These are phyloP conservation scores for Pseudoips prasinana DNA, from an alignment of 2,888 invertebrate species.

Conservation along the genomic window DNA sequence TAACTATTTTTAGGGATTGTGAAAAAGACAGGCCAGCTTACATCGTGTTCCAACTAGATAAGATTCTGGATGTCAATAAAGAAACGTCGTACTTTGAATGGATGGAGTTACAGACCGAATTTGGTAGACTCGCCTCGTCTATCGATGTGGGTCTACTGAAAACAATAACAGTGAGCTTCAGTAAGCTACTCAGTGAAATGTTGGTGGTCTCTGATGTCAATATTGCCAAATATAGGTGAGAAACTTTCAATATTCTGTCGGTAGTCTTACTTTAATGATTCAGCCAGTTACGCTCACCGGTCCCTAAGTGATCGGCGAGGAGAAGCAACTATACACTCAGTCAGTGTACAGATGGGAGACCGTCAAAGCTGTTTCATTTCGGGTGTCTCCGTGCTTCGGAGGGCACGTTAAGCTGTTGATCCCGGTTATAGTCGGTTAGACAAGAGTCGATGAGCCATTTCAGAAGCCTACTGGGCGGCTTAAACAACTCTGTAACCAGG, in stretches of 20 bases:
- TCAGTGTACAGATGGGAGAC: too few relatives aligned
- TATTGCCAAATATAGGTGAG: constrained; percentile 81
- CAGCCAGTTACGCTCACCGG: too few relatives aligned
- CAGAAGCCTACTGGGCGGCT: too few relatives aligned
- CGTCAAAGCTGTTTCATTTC: too few relatives aligned
- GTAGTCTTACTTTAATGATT: too few relatives aligned
- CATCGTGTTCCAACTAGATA: constrained; percentile 86
- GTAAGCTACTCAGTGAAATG: constrained; percentile 81
- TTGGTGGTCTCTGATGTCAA: constrained; percentile 81
- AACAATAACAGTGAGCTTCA: constrained; percentile 82
- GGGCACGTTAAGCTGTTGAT: too few relatives aligned
- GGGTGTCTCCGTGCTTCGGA: too few relatives aligned
- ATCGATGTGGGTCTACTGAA: constrained; percentile 77
- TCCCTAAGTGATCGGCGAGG: too few relatives aligned
- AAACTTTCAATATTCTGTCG: neutral
- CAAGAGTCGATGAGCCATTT: too few relatives aligned
- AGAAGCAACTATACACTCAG: too few relatives aligned
- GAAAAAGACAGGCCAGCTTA: constrained; percentile 88
- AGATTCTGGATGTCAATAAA: constrained; percentile 86
- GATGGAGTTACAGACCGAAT: constrained; percentile 80
- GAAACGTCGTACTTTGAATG: constrained; percentile 85
- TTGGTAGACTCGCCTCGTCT: constrained; percentile 75
- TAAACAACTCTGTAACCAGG: too few relatives aligned
- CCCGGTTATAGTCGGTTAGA: too few relatives aligned
- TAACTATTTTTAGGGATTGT: constrained; percentile 83